phyloP scores from a whole-genome alignment of 2,797 vertebrate species.

The Anableps anableps region DNA sequence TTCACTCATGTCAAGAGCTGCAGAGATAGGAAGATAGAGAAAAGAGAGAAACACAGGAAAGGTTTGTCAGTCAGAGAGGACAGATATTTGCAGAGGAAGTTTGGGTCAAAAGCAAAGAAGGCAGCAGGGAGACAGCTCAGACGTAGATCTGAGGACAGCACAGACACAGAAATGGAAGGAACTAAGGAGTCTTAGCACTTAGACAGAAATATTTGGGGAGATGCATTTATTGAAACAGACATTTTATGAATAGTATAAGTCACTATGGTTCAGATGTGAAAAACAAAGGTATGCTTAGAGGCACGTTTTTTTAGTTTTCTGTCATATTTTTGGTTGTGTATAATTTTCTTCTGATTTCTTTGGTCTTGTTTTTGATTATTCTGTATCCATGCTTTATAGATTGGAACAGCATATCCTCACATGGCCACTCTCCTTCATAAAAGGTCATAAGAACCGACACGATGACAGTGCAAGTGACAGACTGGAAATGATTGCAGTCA shows the following conservation, averaged over 20 bases:
- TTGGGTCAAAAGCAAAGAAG: conserved; percentile 17
- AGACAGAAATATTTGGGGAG: conserved; percentile 9
- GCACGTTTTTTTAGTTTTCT: background rate
- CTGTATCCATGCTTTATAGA: background rate
- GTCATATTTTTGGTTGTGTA: background rate
- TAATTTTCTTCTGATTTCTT: background rate
- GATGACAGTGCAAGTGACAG: background rate
- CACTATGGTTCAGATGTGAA: background rate
- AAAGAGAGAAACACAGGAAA: conserved; percentile 12
- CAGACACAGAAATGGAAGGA: background rate
- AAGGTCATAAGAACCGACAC: background rate
- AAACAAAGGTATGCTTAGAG: background rate
- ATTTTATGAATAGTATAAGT: background rate
- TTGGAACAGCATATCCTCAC: background rate
- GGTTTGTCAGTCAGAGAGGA: conserved; percentile 36
- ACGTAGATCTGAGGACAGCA: conserved; percentile 21
- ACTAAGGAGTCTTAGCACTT: background rate
- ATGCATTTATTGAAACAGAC: background rate
- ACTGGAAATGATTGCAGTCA: background rate
- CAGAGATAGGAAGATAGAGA: conserved; percentile 23
- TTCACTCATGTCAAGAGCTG: conserved; percentile 64
- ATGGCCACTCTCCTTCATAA: background rate
- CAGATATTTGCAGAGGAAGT: conserved; percentile 27
- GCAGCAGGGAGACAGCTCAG: conserved; percentile 6
- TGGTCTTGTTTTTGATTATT: background rate